Base-by-base conservation (phyloP, 2,888 invertebrate species). In the Amphipyra berbera region DNA sequence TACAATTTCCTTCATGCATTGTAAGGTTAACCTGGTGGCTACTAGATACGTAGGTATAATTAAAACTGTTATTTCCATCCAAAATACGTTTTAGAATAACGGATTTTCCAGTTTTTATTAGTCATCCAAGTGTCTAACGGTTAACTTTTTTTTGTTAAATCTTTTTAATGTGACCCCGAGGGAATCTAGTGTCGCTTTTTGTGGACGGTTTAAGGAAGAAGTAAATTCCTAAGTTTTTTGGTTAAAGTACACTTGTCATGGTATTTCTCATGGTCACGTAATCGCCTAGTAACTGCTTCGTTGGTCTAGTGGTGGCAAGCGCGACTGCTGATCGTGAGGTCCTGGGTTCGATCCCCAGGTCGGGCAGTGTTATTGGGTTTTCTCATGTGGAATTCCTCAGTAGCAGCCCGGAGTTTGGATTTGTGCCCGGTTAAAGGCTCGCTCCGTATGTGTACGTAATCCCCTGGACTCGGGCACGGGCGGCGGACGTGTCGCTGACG, bases 191-290 rank as follows among this genome's bases (percentile, higher is more conserved):
- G 33, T 50, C 46, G 9, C 37, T 69, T 61, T 70, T 68, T 73
- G 27, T 57, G 8, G 9, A n/a, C 30, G 47, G 30, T 61, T 50
- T 33, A 69, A 71, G 78, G 70, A 79, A 73, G 57, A 42, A 46
- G 42, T 59, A 49, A 57, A 60, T 71, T 70, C 35, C 45, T 45
- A 10, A 45, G 13, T 57, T 61, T 67, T 69, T 72, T 73, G 38
- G 46, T 62, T 12, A 41, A 52, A 64, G 48, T 57, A 46, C 65
- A 52, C 48, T 69, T 61, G 57, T 62, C 44, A 40, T 57, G 46
- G 47, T 66, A 68, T 70, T 76, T 76, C 79, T 79, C 77, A 77
- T 62, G 64, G 83, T 86, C 88, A 88, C 85, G 88, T 84, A 78
- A 75, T 59, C 67, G 56, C 54, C 56, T 67, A 69, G 67, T 58